Base-by-base conservation (phyloP, 2,888 invertebrate species). In the Litoditis marina region DNA sequence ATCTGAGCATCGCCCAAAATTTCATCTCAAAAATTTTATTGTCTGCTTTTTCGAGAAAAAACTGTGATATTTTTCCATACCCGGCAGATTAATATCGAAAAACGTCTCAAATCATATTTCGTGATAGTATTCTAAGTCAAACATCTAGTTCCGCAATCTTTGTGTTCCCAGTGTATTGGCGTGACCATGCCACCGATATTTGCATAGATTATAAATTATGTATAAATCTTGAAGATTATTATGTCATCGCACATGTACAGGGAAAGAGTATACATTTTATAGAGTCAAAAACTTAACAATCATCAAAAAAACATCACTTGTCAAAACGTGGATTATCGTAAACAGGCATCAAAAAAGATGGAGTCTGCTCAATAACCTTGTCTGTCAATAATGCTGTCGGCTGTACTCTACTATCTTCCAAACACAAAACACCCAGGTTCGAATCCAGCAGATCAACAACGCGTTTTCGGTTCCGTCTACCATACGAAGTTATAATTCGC, bases 401-500 rank as follows among this genome's bases (percentile, higher is more conserved):
- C 1, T 1, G 2, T 7, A 25, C 28, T 31, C 30, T 11, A 2
- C 47, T 13, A 13, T 57, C 57, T n/a, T n/a, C n/a, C 6, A 22
- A 28, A 2, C n/a, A 31, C 2, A 57, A 11, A 2, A 22, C 11
- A 19, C 25, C 47, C 4, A 57, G 31, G 19, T 47, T 47, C 31
- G 30, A 22, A 8, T 22, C 49, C 3, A 71, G 60, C 25, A 69
- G 31, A 0, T 71, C 65, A n/a, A 67, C 67, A 27, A 71, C 64
- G 2, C 59, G 34, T 22, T 59, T 63, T 19, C 60, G 32, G 0
- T 66, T 64, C 32, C 71, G 39, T 11, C 67, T 50, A 1, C 51
- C 60, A 55, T 65, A 68, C 56, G 64, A 65, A 16, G 72, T 72
- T 13, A 72, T 19, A 6, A 60, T 22, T 27, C 65, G 47, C 54